Conservation (phyloP, 2,113 vertebrate genomes). For the Etia nguti region DNA sequence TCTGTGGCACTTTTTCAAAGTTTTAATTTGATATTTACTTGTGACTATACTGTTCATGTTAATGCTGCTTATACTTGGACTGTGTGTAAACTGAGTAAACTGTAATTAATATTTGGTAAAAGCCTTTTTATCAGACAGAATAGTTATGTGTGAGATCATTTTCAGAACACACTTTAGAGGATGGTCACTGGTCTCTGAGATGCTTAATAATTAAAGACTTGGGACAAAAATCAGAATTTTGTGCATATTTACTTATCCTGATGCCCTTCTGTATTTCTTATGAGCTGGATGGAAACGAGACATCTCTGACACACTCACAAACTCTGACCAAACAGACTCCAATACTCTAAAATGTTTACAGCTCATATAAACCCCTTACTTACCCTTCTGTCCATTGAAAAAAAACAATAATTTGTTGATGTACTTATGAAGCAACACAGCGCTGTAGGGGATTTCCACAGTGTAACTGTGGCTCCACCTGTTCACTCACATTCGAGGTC, state of each 20-base stretch:
- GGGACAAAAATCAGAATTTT: not conserved
- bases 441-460: constrained; percentile 54
- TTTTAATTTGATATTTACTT: not conserved
- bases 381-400: not conserved
- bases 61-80: not conserved
- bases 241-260: not conserved
- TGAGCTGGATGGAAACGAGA: not conserved
- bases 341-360: not conserved
- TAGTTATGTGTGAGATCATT: not conserved
- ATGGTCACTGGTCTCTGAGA: not conserved
- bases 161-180: not conserved
- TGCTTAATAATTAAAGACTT: not conserved
- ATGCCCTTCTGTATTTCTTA: not conserved
- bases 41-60: not conserved
- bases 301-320: rapidly evolving
- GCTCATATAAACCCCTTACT: not conserved
- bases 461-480: constrained; percentile 47
- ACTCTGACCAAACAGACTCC: not conserved
- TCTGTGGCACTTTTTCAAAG: too few species aligned
- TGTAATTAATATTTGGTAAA: not conserved
- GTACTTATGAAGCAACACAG: not conserved
- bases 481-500: constrained; percentile 39
- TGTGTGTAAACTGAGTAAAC: not conserved
- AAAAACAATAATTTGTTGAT: not conserved
- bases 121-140: not conserved